Evolutionary conservation across 2,113 vertebrate genomes (phyloP).

Genomic region (Sinocyclocheilus grahami): DNA sequence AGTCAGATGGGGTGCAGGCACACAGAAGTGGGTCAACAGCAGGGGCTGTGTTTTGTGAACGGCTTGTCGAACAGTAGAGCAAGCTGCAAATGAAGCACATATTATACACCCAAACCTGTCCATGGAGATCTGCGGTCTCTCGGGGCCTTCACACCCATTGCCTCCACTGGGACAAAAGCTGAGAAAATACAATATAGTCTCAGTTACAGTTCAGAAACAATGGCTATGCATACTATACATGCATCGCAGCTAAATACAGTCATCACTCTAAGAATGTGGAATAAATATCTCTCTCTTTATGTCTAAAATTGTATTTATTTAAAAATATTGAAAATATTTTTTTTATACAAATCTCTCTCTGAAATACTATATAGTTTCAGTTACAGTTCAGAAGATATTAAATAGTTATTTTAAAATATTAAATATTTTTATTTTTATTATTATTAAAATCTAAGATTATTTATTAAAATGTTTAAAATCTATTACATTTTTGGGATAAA

Average conservation of each 20-base stretch:
- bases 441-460: too few relatives aligned
- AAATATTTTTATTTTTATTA: too few relatives aligned
- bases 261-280: neutral
- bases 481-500: too few relatives aligned
- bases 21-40: conserved; percentile 78
- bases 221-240: neutral
- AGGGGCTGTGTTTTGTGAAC: conserved; percentile 77
- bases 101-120: conserved; percentile 75
- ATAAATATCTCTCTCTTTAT: too few relatives aligned
- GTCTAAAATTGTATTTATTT: too few relatives aligned
- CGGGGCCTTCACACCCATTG: neutral
- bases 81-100: conserved; percentile 78
- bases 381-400: too few relatives aligned
- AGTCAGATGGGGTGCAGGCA: conserved; percentile 76
- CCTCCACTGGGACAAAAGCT: conserved; percentile 24
- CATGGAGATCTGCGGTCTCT: conserved; percentile 62
- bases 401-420: too few relatives aligned
- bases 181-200: conserved; percentile 11
- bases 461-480: too few relatives aligned
- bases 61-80: conserved; percentile 75
- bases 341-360: neutral
- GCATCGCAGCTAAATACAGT: neutral
- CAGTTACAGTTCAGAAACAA: neutral
- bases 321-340: neutral
- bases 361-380: too few relatives aligned